phyloP scores from a whole-genome alignment of 2,888 invertebrate genomes.

The Alloscopus bannaensis region DNA sequence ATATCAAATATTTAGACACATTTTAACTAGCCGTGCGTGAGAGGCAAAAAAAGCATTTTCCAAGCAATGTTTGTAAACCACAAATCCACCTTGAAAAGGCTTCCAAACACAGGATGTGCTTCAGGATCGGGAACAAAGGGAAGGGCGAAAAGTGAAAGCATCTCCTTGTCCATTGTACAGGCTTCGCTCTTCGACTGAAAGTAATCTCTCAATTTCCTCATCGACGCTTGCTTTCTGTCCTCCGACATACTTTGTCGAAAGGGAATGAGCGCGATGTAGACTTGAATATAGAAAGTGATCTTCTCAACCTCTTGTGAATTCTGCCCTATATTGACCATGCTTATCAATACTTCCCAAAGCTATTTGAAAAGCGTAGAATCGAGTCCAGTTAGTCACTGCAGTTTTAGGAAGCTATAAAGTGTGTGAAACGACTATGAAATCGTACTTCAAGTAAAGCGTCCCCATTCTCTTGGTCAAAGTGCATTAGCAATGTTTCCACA shows the following conservation, averaged over 20 bases:
- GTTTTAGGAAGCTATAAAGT: not conserved
- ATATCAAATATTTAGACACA: too few species aligned
- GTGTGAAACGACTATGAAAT: not conserved
- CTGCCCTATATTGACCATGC: constrained; percentile 36
- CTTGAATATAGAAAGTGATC: constrained; percentile 67
- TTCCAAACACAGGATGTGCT: constrained; percentile 68
- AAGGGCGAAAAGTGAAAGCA: constrained; percentile 70
- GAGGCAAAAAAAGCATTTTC: too few species aligned
- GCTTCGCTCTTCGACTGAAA: constrained; percentile 68
- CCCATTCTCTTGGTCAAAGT: constrained; percentile 71
- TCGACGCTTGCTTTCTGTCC: constrained; percentile 51
- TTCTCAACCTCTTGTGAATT: constrained; percentile 47
- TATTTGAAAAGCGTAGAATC: constrained; percentile 6
- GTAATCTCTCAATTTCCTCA: constrained; percentile 64
- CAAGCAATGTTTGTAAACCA: not conserved
- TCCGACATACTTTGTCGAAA: constrained; percentile 61
- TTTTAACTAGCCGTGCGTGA: too few species aligned
- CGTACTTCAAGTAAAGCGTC: constrained; percentile 63
- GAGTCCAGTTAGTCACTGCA: constrained; percentile 7
- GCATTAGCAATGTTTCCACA: constrained; percentile 65
- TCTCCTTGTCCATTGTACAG: constrained; percentile 69
- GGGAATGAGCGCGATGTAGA: constrained; percentile 70
- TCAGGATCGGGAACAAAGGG: constrained; percentile 71
- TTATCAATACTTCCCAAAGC: constrained; percentile 59
- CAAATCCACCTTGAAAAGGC: constrained; percentile 57